phyloP scores from a whole-genome alignment of 64 coral and sea anemone species.

The Orbicella faveolata region DNA sequence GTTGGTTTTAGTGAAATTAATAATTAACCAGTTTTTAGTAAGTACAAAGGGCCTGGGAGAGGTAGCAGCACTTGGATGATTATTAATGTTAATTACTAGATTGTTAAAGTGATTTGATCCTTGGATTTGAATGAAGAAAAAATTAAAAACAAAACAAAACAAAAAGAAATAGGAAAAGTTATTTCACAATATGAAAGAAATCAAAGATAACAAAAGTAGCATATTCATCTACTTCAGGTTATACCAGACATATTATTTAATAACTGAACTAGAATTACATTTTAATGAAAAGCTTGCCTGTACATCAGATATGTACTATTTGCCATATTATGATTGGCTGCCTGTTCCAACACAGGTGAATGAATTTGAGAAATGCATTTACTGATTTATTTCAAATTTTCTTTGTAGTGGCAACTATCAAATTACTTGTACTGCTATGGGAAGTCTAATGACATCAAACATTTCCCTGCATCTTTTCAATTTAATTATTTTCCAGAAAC shows the following conservation, averaged over 20 bases:
- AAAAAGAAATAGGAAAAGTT: not conserved
- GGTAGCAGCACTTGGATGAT: no score
- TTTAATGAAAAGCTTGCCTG: not conserved
- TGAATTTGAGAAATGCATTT: not conserved
- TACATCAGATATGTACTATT: not conserved
- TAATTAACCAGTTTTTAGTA: no score
- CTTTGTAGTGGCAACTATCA: not conserved
- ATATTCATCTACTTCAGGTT: no score
- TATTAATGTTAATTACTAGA: no score
- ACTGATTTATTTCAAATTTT: not conserved
- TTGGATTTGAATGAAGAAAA: no score
- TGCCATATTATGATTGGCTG: not conserved
- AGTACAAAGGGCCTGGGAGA: no score
- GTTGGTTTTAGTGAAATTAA: no score
- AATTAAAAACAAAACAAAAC: no score
- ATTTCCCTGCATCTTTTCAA: not conserved
- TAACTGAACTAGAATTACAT: no score
- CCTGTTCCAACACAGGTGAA: not conserved
- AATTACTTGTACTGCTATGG: no score
- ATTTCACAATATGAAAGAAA: not conserved
- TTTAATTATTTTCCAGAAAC: not conserved
- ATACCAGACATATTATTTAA: no score
- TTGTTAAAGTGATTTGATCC: no score
- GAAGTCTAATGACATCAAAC: not conserved
- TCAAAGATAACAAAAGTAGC: not conserved